Conservation (phyloP, 2,113 vertebrate species). For the Antechinus flavipes region DNA sequence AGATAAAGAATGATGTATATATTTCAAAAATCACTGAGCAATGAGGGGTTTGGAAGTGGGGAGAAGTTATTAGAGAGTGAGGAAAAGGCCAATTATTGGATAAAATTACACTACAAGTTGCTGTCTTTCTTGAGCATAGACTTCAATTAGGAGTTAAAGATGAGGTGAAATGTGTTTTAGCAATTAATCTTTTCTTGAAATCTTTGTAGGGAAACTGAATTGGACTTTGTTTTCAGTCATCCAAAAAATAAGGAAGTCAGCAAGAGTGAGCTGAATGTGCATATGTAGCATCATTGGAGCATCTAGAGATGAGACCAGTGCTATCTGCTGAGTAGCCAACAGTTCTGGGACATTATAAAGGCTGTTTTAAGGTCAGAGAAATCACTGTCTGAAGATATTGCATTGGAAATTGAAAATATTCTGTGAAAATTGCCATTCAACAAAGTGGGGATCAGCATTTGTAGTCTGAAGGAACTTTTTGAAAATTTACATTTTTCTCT, state of each 20-base stretch:
- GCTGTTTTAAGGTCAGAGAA: conserved; percentile 82
- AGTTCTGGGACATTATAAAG: conserved; percentile 80
- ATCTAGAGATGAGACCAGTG: conserved; percentile 78
- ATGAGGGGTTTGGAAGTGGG: conserved; percentile 76
- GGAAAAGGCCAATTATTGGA: conserved; percentile 75
- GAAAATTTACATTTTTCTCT: conserved; percentile 59
- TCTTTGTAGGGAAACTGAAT: conserved; percentile 77
- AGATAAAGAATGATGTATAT: conserved; percentile 78
- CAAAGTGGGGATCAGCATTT: conserved; percentile 58
- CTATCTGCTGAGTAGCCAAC: conserved; percentile 82
- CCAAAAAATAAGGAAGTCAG: conserved; percentile 63
- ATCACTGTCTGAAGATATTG: conserved; percentile 68
- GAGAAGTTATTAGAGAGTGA: conserved; percentile 65
- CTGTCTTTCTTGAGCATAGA: conserved; percentile 74
- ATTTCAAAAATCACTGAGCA: conserved; percentile 77
- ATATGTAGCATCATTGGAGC: conserved; percentile 80
- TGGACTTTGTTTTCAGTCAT: conserved; percentile 72
- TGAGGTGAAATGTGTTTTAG: conserved; percentile 81
- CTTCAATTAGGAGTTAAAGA: conserved; percentile 86
- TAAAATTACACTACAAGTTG: conserved; percentile 70
- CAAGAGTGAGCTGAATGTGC: conserved; percentile 80
- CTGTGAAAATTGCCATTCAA: conserved; percentile 63
- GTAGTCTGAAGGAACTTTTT: conserved; percentile 15
- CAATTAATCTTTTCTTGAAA: conserved; percentile 81
- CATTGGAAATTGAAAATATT: conserved; percentile 46